Percentiles rank a stretch among this genome's conserved stretches.
Conservation (phyloP, 2,888 invertebrate species). For the Pheosia tremula region DNA sequence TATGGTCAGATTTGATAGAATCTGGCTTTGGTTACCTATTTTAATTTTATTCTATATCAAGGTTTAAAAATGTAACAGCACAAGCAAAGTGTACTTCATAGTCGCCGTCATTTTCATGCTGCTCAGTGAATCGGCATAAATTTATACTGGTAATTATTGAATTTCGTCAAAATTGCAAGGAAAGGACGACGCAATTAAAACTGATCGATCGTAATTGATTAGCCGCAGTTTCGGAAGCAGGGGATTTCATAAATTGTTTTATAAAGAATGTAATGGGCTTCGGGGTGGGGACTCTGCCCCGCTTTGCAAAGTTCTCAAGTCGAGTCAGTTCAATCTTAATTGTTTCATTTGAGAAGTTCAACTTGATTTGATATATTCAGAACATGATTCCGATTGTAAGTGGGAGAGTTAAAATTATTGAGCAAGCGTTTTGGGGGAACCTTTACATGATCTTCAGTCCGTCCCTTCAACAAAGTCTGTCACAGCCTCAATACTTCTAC, state of each 20-base stretch:
- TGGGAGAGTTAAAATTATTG: constrained; percentile 7
- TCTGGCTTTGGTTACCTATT: background rate
- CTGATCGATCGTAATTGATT: constrained; percentile 50
- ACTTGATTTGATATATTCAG: constrained; percentile 40
- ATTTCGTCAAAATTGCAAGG: constrained; percentile 14
- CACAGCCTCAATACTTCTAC: no score
- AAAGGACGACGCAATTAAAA: constrained; percentile 33
- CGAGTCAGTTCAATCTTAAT: constrained; percentile 55
- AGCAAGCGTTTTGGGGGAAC: background rate
- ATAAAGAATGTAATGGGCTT: constrained; percentile 60
- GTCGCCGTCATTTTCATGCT: background rate
- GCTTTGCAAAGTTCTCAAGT: constrained; percentile 46
- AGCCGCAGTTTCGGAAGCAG: constrained; percentile 31
- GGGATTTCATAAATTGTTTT: constrained; percentile 55
- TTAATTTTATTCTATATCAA: background rate
- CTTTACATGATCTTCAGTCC: no score
- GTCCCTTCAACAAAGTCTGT: no score
- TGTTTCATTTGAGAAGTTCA: constrained; percentile 50
- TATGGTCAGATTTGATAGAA: background rate
- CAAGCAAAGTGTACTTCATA: background rate
- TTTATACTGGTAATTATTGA: constrained; percentile 1
- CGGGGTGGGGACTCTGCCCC: constrained; percentile 24
- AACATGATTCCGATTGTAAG: constrained; percentile 38
- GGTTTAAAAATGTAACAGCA: background rate
- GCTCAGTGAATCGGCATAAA: background rate